A percentile compares a stretch with the other conserved stretches of the same genome.
Evolutionary conservation across 2,113 vertebrate genomes (phyloP).

Genomic region (Gorilla gorilla): DNA sequence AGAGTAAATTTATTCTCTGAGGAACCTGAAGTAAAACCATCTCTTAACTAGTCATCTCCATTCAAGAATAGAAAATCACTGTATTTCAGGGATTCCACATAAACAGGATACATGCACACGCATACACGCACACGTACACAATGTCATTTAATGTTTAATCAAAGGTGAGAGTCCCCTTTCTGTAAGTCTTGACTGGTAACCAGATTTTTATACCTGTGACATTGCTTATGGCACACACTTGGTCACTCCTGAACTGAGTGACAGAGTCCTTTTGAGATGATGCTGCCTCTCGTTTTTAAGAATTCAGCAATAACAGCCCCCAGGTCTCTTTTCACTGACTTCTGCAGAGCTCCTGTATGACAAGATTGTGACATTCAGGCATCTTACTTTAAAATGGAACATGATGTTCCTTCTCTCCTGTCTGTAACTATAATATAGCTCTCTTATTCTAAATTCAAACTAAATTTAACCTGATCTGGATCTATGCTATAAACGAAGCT

Average conservation of each 20-base stretch:
- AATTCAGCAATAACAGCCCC: background rate
- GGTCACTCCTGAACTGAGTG: background rate
- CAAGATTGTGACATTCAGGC: slow-evolving; percentile 69
- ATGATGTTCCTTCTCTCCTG: slow-evolving; percentile 58
- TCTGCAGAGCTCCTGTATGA: slow-evolving; percentile 48
- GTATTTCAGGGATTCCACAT: background rate
- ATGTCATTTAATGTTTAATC: background rate
- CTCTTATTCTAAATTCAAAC: slow-evolving; percentile 71
- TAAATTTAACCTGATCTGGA: slow-evolving; percentile 77
- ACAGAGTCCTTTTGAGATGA: background rate
- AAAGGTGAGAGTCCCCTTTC: background rate
- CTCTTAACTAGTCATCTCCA: background rate
- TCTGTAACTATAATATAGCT: slow-evolving; percentile 63
- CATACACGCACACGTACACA: background rate
- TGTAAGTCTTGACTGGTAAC: background rate
- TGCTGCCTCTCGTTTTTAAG: background rate
- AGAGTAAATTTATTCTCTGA: background rate
- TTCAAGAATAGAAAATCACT: background rate
- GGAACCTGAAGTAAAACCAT: background rate
- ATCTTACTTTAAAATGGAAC: slow-evolving; percentile 73
- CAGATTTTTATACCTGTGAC: background rate
- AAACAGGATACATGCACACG: background rate
- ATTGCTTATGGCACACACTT: background rate
- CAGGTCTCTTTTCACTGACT: slow-evolving; percentile 34
- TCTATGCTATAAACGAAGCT: slow-evolving; percentile 63